These are phyloP conservation scores for Heloderma charlesbogerti DNA, from an alignment of 2,113 vertebrate species.

Conservation along the genomic window DNA sequence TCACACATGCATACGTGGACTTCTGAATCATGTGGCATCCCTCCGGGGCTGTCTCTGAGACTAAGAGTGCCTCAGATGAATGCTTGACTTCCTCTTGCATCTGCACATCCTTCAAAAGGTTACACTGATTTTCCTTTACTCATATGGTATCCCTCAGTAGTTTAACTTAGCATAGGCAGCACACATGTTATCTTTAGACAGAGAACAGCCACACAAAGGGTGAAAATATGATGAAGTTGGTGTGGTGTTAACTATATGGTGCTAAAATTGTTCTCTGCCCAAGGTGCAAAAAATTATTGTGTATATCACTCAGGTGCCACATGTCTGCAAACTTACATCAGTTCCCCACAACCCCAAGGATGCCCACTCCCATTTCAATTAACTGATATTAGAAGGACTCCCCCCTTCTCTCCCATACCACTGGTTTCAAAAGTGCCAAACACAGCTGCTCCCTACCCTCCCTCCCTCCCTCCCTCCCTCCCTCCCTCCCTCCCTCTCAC, in stretches of 20 bases:
- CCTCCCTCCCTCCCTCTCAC: not conserved
- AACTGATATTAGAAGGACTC: not conserved
- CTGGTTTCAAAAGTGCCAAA: not conserved
- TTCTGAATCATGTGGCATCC: too few relatives aligned
- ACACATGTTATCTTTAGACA: too few relatives aligned
- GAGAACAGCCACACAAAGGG: too few relatives aligned
- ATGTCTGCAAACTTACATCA: not conserved
- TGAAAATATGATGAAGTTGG: too few relatives aligned
- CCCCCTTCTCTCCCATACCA: not conserved
- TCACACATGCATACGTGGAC: too few relatives aligned
- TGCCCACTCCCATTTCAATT: not conserved
- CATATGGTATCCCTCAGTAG: too few relatives aligned
- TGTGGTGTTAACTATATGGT: not conserved
- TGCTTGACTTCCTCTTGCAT: too few relatives aligned
- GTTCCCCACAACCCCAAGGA: not conserved
- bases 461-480: not conserved
- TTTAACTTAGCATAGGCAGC: too few relatives aligned
- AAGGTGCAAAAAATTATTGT: not conserved
- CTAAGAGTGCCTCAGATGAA: too few relatives aligned
- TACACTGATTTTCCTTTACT: too few relatives aligned
- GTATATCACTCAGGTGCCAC: not conserved
- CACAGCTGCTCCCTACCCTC: not conserved
- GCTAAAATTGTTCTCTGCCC: not conserved
- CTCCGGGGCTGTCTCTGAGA: too few relatives aligned
- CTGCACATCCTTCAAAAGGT: too few relatives aligned